These are phyloP conservation scores for Caranx ignobilis DNA, from an alignment of 2,113 vertebrate genomes.

Conservation along the genomic window DNA sequence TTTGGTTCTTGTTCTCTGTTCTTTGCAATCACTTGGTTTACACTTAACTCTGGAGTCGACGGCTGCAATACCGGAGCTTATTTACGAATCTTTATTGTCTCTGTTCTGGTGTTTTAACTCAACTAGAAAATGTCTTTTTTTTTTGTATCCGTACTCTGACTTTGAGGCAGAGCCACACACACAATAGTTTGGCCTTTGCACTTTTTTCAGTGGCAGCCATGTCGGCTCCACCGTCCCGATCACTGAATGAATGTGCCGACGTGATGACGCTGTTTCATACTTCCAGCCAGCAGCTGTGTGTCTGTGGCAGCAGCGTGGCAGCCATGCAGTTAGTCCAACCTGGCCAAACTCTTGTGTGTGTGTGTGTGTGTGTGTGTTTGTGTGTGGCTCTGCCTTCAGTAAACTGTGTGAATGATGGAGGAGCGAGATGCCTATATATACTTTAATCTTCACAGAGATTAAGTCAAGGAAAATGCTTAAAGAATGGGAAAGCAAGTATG, in stretches of 20 bases:
- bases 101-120: conserved; percentile 49
- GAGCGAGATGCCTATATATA: conserved; percentile 65
- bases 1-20: conserved; percentile 58
- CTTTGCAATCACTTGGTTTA: conserved; percentile 77
- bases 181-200: conserved; percentile 58
- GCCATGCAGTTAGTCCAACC: conserved; percentile 44
- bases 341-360: conserved; percentile 19
- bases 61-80: conserved; percentile 54
- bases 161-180: conserved; percentile 48
- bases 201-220: conserved; percentile 63
- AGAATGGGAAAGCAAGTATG: conserved; percentile 76
- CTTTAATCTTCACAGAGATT: conserved; percentile 70
- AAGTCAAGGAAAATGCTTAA: conserved; percentile 74
- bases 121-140: conserved; percentile 35
- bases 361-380: conserved; percentile 3
- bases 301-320: not conserved
- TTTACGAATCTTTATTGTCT: conserved; percentile 41
- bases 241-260: conserved; percentile 59
- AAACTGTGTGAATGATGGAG: conserved; percentile 42
- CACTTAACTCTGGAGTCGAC: conserved; percentile 68
- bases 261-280: conserved; percentile 32
- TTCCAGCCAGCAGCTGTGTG: conserved; percentile 32
- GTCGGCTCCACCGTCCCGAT: conserved; percentile 55
- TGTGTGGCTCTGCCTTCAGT: conserved; percentile 53
- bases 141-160: conserved; percentile 19